Evolutionary conservation across 2,888 invertebrate species (phyloP).

Genomic region (Norana najaformis): DNA sequence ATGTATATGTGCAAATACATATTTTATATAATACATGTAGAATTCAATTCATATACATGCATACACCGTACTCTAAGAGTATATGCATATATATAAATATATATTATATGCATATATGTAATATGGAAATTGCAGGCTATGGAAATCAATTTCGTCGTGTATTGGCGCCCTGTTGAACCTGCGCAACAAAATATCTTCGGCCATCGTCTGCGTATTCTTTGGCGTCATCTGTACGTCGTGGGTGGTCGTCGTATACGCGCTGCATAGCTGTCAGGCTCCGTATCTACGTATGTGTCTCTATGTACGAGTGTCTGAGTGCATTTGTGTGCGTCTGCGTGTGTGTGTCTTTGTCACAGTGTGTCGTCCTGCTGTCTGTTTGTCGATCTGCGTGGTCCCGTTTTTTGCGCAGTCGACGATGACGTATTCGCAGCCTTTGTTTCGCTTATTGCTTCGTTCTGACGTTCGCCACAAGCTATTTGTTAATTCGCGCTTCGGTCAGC

Average conservation of each 20-base stretch:
- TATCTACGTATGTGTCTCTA: too few relatives aligned
- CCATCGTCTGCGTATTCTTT: too few relatives aligned
- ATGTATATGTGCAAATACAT: not conserved
- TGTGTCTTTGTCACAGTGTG: not conserved
- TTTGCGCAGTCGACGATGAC: not conserved
- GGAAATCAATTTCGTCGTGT: too few relatives aligned
- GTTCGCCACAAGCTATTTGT: constrained; percentile 10
- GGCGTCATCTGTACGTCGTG: too few relatives aligned
- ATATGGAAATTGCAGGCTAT: not conserved
- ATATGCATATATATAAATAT: constrained; percentile 2
- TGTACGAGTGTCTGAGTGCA: not conserved
- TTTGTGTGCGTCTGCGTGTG: not conserved
- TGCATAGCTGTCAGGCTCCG: too few relatives aligned
- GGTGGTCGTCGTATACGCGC: too few relatives aligned
- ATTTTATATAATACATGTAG: not conserved
- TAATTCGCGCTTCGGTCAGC: not conserved
- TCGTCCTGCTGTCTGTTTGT: too few relatives aligned
- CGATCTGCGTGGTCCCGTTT: not conserved
- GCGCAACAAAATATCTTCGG: too few relatives aligned
- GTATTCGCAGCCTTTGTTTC: not conserved
- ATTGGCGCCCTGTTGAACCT: too few relatives aligned
- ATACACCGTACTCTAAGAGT: too few relatives aligned
- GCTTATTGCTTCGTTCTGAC: constrained; percentile 1
- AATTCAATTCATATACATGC: too few relatives aligned
- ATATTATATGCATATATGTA: not conserved